Evolutionary conservation across 2,888 invertebrate species (phyloP).

Genomic region (Ichneumon xanthorius): DNA sequence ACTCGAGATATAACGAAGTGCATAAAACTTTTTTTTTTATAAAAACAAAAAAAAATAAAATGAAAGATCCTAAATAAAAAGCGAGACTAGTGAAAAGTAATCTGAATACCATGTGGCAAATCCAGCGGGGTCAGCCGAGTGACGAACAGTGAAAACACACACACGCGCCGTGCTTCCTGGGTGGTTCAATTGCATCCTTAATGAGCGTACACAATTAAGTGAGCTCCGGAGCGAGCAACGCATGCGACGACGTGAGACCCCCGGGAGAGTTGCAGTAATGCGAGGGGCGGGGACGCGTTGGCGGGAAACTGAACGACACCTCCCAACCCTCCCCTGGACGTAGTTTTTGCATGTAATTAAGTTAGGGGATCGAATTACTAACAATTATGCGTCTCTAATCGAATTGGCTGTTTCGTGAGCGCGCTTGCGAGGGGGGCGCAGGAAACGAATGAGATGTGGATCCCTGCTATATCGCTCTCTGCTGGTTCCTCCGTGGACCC

Average conservation of each 20-base stretch:
- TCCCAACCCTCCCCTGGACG: neutral
- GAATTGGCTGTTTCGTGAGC: conserved; percentile 77
- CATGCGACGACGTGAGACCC: conserved; percentile 51
- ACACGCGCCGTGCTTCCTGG: conserved; percentile 16
- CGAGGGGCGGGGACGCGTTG: neutral
- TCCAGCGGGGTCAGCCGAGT: conserved; percentile 9
- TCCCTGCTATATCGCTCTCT: conserved; percentile 17
- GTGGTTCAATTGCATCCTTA: conserved; percentile 78
- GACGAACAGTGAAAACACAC: conserved; percentile 31
- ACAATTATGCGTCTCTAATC: conserved; percentile 78
- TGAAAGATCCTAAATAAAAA: neutral
- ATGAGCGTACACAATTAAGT: conserved; percentile 77
- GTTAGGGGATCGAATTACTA: conserved; percentile 79
- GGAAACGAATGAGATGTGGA: conserved; percentile 48
- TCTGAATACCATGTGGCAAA: conserved; percentile 21
- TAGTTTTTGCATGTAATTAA: conserved; percentile 74
- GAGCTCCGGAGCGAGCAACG: conserved; percentile 36
- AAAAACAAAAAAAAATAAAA: neutral
- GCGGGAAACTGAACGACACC: conserved; percentile 12
- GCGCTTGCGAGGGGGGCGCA: conserved; percentile 37
- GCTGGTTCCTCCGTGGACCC: neutral
- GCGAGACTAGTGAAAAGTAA: conserved; percentile 13
- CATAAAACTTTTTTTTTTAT: neutral
- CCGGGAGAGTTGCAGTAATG: neutral
- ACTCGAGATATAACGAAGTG: conserved; percentile 2